Evolutionary conservation across 1,140 invertebrate species (phyloP).

Genomic region (Pteromalus puparum): DNA sequence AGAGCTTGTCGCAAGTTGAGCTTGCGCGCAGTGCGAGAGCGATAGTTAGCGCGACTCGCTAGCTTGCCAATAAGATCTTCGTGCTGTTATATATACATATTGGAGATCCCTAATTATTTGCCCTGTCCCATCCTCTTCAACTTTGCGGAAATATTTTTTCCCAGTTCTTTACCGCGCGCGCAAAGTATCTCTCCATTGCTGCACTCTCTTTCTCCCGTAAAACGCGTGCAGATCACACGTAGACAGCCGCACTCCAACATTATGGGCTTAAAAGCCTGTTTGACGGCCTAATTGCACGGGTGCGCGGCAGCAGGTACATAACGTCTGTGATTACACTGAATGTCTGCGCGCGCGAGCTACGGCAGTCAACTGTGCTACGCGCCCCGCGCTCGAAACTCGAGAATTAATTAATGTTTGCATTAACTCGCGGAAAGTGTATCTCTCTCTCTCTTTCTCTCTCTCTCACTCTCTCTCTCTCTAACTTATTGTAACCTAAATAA

Average conservation of each 20-base stretch:
- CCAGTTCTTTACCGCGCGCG: not conserved
- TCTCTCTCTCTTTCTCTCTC: conserved; percentile 14
- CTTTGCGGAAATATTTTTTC: not conserved
- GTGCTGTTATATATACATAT: not conserved
- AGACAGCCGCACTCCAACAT: not conserved
- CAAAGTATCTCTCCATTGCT: not conserved
- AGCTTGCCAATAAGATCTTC: not conserved
- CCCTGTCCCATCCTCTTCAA: not conserved
- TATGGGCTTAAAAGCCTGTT: conserved; percentile 10
- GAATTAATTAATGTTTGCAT: conserved; percentile 49
- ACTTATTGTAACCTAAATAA: conserved; percentile 48
- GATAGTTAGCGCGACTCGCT: conserved; percentile 1
- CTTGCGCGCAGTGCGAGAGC: not conserved
- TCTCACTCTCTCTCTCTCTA: conserved; percentile 16
- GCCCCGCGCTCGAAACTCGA: conserved; percentile 23
- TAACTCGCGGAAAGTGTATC: conserved; percentile 31
- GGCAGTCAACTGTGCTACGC: not conserved
- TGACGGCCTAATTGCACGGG: conserved; percentile 38
- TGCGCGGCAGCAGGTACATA: conserved; percentile 1
- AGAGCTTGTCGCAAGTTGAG: not conserved
- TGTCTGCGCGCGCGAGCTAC: not conserved
- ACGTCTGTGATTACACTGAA: conserved; percentile 32
- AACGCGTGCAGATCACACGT: not conserved
- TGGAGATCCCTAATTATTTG: not conserved
- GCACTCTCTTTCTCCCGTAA: conserved; percentile 3